A percentile compares a stretch with the other conserved stretches of the same genome.
These are phyloP conservation scores for Drosophila simulans DNA, from an alignment of 1,140 invertebrate species.

Conservation along the genomic window DNA sequence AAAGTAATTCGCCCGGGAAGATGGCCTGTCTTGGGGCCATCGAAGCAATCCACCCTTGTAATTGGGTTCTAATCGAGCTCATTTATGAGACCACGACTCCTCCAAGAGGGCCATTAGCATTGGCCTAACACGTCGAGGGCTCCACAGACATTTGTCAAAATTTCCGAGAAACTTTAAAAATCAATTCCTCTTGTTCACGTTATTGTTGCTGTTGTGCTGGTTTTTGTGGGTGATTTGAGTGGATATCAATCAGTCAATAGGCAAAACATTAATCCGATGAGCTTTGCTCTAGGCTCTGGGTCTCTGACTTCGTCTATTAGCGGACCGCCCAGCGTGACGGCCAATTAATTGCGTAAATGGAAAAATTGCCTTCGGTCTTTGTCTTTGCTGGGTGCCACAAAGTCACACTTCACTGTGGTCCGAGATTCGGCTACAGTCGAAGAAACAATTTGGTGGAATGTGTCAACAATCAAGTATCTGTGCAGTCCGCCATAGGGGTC, in stretches of 20 bases:
- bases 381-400: conserved; percentile 75
- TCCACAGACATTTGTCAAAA: conserved; percentile 67
- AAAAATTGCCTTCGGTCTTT: conserved; percentile 76
- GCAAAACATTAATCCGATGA: conserved; percentile 72
- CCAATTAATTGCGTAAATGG: conserved; percentile 82
- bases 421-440: conserved; percentile 33
- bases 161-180: conserved; percentile 11
- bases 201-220: conserved; percentile 11
- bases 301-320: conserved; percentile 53
- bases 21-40: conserved; percentile 29
- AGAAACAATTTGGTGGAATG: conserved; percentile 38
- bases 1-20: conserved; percentile 30
- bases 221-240: conserved; percentile 71
- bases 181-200: conserved; percentile 12
- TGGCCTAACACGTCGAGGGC: conserved; percentile 24
- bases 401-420: conserved; percentile 62
- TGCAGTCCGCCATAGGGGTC: conserved; percentile 18
- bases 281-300: conserved; percentile 31
- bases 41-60: conserved; percentile 49
- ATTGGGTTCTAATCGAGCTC: conserved; percentile 74
- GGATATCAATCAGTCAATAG: conserved; percentile 73
- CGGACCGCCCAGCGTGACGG: conserved; percentile 69
- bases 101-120: conserved; percentile 62
- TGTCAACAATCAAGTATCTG: conserved; percentile 31
- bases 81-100: conserved; percentile 41